Percentiles rank a stretch among this genome's conserved stretches.
Conservation (phyloP, 2,797 vertebrate species). For the Prionace glauca region DNA sequence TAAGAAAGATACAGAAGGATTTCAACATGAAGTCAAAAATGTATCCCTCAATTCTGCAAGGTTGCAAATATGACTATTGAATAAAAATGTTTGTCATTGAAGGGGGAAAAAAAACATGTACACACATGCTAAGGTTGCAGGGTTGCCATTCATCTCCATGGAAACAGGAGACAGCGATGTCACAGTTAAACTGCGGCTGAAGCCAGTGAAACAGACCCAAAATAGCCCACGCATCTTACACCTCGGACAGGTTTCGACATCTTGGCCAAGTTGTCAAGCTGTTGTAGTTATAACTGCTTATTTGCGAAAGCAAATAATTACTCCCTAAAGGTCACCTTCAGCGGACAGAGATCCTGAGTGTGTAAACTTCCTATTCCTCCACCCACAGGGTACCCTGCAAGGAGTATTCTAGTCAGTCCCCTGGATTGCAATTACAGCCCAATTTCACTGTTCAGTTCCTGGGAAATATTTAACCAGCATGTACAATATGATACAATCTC, state of each 20-base stretch:
- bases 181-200: slow-evolving; percentile 29
- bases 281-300: slow-evolving; percentile 34
- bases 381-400: not conserved
- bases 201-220: slow-evolving; percentile 32
- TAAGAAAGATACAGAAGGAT: not conserved
- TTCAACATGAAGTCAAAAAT: not conserved
- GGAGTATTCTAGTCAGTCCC: not conserved
- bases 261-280: slow-evolving; percentile 35
- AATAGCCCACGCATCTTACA: slow-evolving; percentile 33
- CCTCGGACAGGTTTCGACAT: slow-evolving; percentile 36
- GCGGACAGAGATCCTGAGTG: slow-evolving; percentile 51
- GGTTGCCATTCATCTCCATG: slow-evolving; percentile 32
- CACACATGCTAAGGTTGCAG: slow-evolving; percentile 1
- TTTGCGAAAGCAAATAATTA: slow-evolving; percentile 50
- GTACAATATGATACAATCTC: not conserved
- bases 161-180: slow-evolving; percentile 18
- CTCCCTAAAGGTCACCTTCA: slow-evolving; percentile 57
- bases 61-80: not conserved
- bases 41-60: not conserved
- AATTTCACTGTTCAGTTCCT: not conserved
- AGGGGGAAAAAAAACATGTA: not conserved
- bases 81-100: not conserved
- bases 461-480: not conserved
- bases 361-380: not conserved
- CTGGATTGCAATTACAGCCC: slow-evolving; percentile 4